Base-by-base conservation (phyloP, 2,113 vertebrate species). In the Fregata magnificens region DNA sequence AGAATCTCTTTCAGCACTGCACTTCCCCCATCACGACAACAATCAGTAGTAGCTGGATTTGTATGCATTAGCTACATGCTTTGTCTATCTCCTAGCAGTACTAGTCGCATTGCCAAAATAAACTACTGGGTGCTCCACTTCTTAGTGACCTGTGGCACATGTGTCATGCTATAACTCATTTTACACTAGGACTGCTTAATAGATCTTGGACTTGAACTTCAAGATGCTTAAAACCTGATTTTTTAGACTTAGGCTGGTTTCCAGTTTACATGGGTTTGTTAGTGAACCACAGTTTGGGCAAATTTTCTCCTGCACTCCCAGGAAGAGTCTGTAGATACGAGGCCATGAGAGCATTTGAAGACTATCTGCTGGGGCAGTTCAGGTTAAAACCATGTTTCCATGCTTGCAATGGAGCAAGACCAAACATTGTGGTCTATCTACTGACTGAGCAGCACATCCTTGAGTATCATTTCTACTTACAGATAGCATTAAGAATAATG, bases 141-240 rank as follows among this genome's bases (percentile, higher is more conserved):
- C 36, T 58, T 22, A 66, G 19, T 13, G 31, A 85, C 34, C 28
- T 3, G 4, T 0, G 0, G 34, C n/a, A 85, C 0, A 0, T 1
- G 1, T 34, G 5, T 28, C 2, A 3, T 44, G 38, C 47, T 63
- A 0, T 14, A 88, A 74, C 7, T 62, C 8, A 26, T 32, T 91
- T 81, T 67, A 71, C 22, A 62, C 18, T 29, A 71, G 34, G 9
- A 63, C 56, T 66, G 25, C 55, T 79, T 80, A 93, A 81, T 1
- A 92, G 45, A 32, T 59, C 58, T 53, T 40, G 26, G 29, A 56
- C 29, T 63, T 74, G 40, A 88, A 83, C 14, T 66, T 92, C 42
- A 73, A 74, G 24, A 36, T 26, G 21, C 55, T 62, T 71, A 63
- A 91, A 82, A 67, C 19, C 65, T 12, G 7, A 53, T 49, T 88